phyloP scores from a whole-genome alignment of 2,797 vertebrate genomes.

The Botia kubotai region DNA sequence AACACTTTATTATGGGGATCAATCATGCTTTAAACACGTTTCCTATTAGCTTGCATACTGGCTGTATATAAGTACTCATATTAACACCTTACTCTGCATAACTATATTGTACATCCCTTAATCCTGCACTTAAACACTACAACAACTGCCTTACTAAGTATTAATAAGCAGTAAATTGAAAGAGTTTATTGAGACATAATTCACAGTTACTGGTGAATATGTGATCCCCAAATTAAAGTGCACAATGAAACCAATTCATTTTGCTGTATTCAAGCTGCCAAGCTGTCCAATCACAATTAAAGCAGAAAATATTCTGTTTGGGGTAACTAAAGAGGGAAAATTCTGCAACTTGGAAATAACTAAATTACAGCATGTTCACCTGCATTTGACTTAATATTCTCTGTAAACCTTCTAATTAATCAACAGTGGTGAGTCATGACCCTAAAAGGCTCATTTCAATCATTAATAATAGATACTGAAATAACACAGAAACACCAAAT shows the following conservation, averaged over 20 bases:
- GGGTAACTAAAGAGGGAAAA: not conserved
- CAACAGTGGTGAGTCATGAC: conserved; percentile 30
- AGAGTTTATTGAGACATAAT: too few species aligned
- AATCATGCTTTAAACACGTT: too few species aligned
- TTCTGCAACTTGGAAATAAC: not conserved
- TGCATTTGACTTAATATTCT: conserved; percentile 6
- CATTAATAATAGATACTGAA: conserved; percentile 19
- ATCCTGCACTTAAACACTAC: not conserved
- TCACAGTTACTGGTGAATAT: too few species aligned
- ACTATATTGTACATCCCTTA: not conserved
- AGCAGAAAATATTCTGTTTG: conserved; percentile 14
- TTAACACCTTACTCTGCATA: too few species aligned
- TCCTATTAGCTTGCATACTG: too few species aligned
- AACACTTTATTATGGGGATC: too few species aligned
- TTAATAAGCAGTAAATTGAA: too few species aligned
- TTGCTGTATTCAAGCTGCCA: not conserved
- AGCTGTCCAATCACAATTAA: conserved; percentile 7
- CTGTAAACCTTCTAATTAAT: conserved; percentile 35
- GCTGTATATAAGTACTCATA: too few species aligned
- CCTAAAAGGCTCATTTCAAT: conserved; percentile 42
- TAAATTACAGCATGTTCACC: not conserved
- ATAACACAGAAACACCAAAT: conserved; percentile 26
- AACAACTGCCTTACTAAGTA: too few species aligned
- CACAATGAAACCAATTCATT: not conserved
- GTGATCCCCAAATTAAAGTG: too few species aligned